These are phyloP conservation scores for Dreissena polymorpha DNA, from an alignment of 1,140 invertebrate genomes.

Conservation along the genomic window DNA sequence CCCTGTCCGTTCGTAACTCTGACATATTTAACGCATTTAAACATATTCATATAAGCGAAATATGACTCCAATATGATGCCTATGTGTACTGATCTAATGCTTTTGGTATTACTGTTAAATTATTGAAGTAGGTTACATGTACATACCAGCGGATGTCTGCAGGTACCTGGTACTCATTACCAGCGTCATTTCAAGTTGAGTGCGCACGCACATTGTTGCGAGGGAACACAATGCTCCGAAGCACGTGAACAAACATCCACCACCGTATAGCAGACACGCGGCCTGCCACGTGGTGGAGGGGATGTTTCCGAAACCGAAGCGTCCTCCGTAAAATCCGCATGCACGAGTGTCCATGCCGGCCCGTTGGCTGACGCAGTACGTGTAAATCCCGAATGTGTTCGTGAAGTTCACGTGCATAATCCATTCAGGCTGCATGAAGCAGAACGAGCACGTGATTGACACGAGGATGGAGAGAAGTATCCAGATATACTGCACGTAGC, in stretches of 20 bases:
- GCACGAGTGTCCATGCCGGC: constrained; percentile 6
- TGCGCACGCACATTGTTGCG: constrained; percentile 48
- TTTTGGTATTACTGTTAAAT: too few relatives aligned
- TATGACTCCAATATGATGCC: too few relatives aligned
- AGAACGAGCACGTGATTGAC: constrained; percentile 65
- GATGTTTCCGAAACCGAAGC: constrained; percentile 63
- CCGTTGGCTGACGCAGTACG: constrained; percentile 34
- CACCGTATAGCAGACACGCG: constrained; percentile 71
- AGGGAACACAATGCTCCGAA: constrained; percentile 62
- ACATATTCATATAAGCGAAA: too few relatives aligned
- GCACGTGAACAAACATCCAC: constrained; percentile 69
- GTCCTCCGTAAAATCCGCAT: constrained; percentile 71
- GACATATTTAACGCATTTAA: too few relatives aligned
- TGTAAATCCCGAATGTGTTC: constrained; percentile 66
- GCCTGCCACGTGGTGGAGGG: constrained; percentile 72
- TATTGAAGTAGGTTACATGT: neutral
- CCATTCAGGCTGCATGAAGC: constrained; percentile 75
- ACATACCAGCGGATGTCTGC: constrained; percentile 45
- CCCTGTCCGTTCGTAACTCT: too few relatives aligned
- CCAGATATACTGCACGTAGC: constrained; percentile 65
- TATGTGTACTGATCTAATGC: too few relatives aligned
- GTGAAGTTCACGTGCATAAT: constrained; percentile 63
- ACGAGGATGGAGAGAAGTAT: constrained; percentile 69
- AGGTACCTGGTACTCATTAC: constrained; percentile 43
- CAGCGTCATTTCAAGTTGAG: constrained; percentile 33